phyloP scores from a whole-genome alignment of 1,140 invertebrate genomes.

The Mesaphorura yosii region DNA sequence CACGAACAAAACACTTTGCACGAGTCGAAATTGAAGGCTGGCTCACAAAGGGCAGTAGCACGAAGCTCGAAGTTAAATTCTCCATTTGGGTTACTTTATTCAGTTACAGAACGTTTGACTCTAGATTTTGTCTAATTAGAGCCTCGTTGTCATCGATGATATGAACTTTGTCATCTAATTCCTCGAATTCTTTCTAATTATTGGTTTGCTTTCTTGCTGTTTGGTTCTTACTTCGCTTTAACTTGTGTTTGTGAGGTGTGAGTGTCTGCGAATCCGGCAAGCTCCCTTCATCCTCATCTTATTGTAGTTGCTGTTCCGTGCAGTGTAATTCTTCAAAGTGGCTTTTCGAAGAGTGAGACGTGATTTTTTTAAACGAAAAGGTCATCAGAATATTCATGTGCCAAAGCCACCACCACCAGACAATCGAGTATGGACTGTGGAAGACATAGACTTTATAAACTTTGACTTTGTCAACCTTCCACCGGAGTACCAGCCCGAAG shows the following conservation, averaged over 20 bases:
- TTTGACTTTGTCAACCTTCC: slow-evolving; percentile 14
- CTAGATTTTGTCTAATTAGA: too few relatives aligned
- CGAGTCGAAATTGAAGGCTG: too few relatives aligned
- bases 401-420: neutral
- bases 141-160: too few relatives aligned
- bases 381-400: neutral
- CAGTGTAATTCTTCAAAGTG: slow-evolving; percentile 7
- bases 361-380: slow-evolving; percentile 9
- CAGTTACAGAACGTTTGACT: too few relatives aligned
- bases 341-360: slow-evolving; percentile 1
- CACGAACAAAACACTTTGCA: too few relatives aligned
- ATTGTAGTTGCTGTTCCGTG: neutral
- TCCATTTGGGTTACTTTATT: too few relatives aligned
- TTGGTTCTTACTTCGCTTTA: neutral
- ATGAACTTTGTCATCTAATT: too few relatives aligned
- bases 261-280: neutral
- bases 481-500: neutral
- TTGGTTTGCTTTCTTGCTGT: neutral
- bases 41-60: too few relatives aligned
- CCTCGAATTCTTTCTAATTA: neutral
- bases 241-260: neutral
- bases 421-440: slow-evolving; percentile 30
- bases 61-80: too few relatives aligned
- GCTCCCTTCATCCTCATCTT: neutral
- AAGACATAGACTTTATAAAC: slow-evolving; percentile 27